Evolutionary conservation across 2,888 invertebrate genomes (phyloP).

Genomic region (Oxycera nigricornis): DNA sequence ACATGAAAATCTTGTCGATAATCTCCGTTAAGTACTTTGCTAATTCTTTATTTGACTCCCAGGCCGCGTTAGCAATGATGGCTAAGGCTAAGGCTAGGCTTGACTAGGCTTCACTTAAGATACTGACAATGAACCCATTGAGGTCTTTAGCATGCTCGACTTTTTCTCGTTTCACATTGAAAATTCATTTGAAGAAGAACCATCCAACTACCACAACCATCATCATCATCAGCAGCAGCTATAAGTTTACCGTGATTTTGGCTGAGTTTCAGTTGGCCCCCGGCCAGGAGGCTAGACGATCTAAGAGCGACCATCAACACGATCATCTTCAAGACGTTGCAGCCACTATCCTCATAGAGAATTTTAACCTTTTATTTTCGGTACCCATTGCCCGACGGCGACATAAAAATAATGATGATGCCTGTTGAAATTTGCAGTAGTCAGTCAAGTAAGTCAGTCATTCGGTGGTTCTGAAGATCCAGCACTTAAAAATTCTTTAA

Average conservation of each 20-base stretch:
- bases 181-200: not conserved
- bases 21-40: conserved; percentile 27
- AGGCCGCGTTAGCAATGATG: not conserved
- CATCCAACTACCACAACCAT: too few species aligned
- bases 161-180: not conserved
- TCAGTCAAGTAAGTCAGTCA: conserved; percentile 1
- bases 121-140: conserved; percentile 30
- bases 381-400: conserved; percentile 27
- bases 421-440: conserved; percentile 32
- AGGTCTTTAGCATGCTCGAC: not conserved
- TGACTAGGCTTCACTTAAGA: not conserved
- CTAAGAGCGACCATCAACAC: not conserved
- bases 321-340: not conserved
- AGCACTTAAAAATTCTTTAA: conserved; percentile 31
- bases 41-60: conserved; percentile 9
- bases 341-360: not conserved
- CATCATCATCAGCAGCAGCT: not conserved
- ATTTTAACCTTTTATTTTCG: conserved; percentile 16
- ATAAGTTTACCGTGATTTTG: not conserved
- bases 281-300: not conserved
- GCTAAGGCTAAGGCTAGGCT: not conserved
- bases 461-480: not conserved
- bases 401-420: conserved; percentile 33
- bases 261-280: not conserved
- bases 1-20: conserved; percentile 23